Evolutionary conservation across 30 jellyfish, hydroid and myxozoan species (phyloP).

Genomic region (Cassiopea xamachana): DNA sequence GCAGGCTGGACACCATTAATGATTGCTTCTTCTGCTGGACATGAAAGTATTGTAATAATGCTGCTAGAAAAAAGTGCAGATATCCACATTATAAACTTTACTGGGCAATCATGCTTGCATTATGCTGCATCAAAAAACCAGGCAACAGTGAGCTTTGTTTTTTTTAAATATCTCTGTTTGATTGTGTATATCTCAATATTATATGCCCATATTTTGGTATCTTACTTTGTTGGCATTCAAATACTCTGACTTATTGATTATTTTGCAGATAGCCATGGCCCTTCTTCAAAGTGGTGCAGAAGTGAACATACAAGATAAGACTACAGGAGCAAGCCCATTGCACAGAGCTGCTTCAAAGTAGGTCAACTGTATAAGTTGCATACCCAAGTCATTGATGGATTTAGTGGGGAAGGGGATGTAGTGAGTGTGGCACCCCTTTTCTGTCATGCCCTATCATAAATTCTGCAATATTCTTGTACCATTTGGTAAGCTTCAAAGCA

Average conservation of each 20-base stretch:
- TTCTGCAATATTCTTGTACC: no score
- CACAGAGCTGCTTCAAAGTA: constrained; percentile 98
- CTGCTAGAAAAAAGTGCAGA: constrained; percentile 72
- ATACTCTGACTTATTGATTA: neutral
- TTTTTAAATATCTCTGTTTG: no score
- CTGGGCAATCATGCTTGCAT: constrained; percentile 92
- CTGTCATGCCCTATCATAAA: no score
- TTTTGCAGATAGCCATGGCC: constrained; percentile 76
- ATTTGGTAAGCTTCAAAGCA: no score
- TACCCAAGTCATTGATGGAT: no score
- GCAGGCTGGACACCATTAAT: constrained; percentile 98
- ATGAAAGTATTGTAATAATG: constrained; percentile 55
- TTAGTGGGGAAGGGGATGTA: no score
- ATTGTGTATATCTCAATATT: no score
- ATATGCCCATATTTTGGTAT: no score
- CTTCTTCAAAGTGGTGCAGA: constrained; percentile 73
- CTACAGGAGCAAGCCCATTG: constrained; percentile 94
- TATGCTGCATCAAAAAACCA: constrained; percentile 94
- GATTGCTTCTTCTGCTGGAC: constrained; percentile 97
- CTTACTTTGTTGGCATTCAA: neutral
- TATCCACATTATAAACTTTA: constrained; percentile 57
- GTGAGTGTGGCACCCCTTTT: no score
- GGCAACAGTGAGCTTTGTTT: constrained; percentile 36
- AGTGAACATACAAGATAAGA: constrained; percentile 76
- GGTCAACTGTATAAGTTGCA: neutral